These are phyloP conservation scores for Drosophila anceps DNA, from an alignment of 2,888 invertebrate species.

Conservation along the genomic window DNA sequence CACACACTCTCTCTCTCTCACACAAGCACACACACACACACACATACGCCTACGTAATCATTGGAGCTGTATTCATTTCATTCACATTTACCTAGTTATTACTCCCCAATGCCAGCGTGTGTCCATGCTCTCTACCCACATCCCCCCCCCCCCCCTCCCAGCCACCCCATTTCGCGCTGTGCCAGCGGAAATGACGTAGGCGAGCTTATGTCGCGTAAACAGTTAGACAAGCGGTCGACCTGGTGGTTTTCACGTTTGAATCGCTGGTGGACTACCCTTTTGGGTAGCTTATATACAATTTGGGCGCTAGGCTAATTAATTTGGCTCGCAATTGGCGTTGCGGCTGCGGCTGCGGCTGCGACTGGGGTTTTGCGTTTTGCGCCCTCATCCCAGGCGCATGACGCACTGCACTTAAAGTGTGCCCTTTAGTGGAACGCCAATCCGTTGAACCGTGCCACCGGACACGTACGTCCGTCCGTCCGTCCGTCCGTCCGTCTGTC, in stretches of 20 bases:
- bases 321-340: constrained; percentile 33
- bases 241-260: constrained; percentile 13
- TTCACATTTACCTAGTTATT: constrained; percentile 49
- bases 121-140: not conserved
- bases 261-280: constrained; percentile 21
- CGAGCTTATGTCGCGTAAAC: constrained; percentile 42
- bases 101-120: constrained; percentile 14
- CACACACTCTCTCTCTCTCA: not conserved
- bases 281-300: constrained; percentile 25
- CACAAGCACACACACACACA: constrained; percentile 6
- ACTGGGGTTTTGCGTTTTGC: not conserved
- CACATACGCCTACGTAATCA: not conserved
- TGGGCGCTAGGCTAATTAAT: constrained; percentile 49
- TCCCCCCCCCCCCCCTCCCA: not conserved
- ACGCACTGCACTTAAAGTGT: constrained; percentile 47
- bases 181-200: constrained; percentile 61
- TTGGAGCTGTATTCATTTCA: constrained; percentile 49
- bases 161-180: too few species aligned
- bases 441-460: constrained; percentile 39
- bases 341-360: too few species aligned
- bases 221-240: constrained; percentile 53
- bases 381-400: constrained; percentile 24
- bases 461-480: constrained; percentile 35
- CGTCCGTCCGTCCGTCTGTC: constrained; percentile 14
- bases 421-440: constrained; percentile 40